Evolutionary conservation across 2,113 vertebrate species (phyloP).

Genomic region (Leptosomus discolor): DNA sequence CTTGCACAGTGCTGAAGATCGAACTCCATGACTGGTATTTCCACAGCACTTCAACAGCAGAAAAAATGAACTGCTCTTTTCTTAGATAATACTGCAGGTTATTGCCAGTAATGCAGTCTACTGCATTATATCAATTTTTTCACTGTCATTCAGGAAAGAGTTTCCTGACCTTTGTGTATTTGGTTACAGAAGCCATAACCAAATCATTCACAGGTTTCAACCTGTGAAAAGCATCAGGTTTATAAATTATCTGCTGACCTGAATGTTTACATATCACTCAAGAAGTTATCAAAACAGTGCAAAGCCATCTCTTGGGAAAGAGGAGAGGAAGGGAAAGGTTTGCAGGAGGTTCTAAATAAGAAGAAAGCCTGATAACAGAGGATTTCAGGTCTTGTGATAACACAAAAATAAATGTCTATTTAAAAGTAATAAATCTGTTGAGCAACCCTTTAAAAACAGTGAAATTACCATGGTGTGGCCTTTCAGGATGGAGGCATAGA

Average conservation of each 20-base stretch:
- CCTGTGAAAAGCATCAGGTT: neutral
- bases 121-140: neutral
- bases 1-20: neutral
- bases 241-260: neutral
- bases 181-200: neutral
- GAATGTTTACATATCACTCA: neutral
- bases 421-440: neutral
- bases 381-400: neutral
- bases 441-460: neutral
- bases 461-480: slow-evolving; percentile 86
- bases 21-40: neutral
- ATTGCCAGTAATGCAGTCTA: neutral
- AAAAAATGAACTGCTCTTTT: neutral
- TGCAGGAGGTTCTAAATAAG: neutral
- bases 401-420: neutral
- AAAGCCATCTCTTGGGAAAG: neutral
- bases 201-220: neutral
- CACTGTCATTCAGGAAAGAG: neutral
- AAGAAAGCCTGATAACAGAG: neutral
- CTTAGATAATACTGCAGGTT: neutral
- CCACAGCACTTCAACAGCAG: neutral
- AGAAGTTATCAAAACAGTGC: neutral
- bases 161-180: neutral
- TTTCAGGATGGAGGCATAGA: slow-evolving; percentile 90
- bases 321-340: neutral